A percentile compares a stretch with the other conserved stretches of the same genome.
Conservation (phyloP, 2,113 vertebrate species). For the Paratilapia polleni region DNA sequence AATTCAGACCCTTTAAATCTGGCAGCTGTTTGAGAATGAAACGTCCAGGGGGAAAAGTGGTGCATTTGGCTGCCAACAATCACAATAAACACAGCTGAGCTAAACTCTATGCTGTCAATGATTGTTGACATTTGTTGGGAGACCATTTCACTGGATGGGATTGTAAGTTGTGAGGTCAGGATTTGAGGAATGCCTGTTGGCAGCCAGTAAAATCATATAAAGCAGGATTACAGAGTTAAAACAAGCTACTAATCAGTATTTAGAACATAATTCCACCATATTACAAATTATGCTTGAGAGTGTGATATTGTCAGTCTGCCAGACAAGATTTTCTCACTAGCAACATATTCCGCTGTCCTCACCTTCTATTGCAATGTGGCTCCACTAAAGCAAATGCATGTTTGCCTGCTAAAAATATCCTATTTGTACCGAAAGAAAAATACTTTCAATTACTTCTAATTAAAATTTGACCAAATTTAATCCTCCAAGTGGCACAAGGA, state of each 20-base stretch:
- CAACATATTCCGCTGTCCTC: constrained; percentile 19
- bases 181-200: constrained; percentile 59
- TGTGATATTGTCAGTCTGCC: constrained; percentile 62
- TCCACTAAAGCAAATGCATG: constrained; percentile 28
- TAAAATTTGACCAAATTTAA: not conserved
- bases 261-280: constrained; percentile 49
- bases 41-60: constrained; percentile 27
- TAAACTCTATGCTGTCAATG: constrained; percentile 42
- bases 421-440: not conserved
- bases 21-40: constrained; percentile 44
- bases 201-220: constrained; percentile 60
- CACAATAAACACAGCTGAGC: constrained; percentile 52
- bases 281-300: constrained; percentile 51
- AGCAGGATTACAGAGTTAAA: constrained; percentile 55
- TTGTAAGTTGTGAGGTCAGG: constrained; percentile 47
- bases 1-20: constrained; percentile 24
- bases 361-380: constrained; percentile 18
- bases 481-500: not conserved
- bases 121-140: constrained; percentile 49
- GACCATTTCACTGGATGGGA: constrained; percentile 23
- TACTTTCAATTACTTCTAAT: not conserved
- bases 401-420: not conserved
- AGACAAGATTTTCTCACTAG: constrained; percentile 47
- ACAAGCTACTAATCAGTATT: constrained; percentile 55
- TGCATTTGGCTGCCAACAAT: constrained; percentile 49